Base-by-base conservation (phyloP, 2,888 invertebrate genomes). In the Tiliacea citrago region DNA sequence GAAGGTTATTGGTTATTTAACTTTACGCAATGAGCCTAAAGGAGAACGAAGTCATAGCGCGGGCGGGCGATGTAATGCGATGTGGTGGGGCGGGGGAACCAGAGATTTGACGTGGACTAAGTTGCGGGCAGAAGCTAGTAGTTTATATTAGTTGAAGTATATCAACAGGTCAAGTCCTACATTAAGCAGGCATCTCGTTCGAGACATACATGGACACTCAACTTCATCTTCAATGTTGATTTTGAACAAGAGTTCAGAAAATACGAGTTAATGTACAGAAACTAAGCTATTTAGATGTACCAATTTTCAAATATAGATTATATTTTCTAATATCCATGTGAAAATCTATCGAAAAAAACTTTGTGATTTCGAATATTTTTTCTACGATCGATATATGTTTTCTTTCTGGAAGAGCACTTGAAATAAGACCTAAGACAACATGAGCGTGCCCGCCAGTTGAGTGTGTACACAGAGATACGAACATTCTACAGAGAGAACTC, bases 361-460 rank as follows among this genome's bases (percentile, higher is more conserved):
- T 79, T 68, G 21, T 65, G 35, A 75, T 79, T 75, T 75, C 61
- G 29, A 29, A 29, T 29, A 29, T 29, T 29, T 29, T 29, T 29
- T 57, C 55, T 47, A 62, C 29, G 29, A 58, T 60, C 42, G 45
- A 69, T 70, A 69, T 76, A 39, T 66, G 42, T 53, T 58, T 61
- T 60, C 21, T 24, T 18, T 29, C 29, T 39, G 9, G 4, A 35
- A 58, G 39, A 69, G 42, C 60, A 53, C 58, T 73, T 51, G 63
- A 74, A 60, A 65, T 71, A 57, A 65, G 45, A 65, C 67, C 74
- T 81, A 81, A 82, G 58, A 45, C 47, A 81, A 83, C 74, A 63
- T 2, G 35, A 10, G n/a, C 24, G 47, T 57, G 65, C 39, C 49
- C 47, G 6, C 16, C 39, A 13, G 10, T 47, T 75, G 55, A 75